phyloP scores from a whole-genome alignment of 2,888 invertebrate species.

The Amiota minor region DNA sequence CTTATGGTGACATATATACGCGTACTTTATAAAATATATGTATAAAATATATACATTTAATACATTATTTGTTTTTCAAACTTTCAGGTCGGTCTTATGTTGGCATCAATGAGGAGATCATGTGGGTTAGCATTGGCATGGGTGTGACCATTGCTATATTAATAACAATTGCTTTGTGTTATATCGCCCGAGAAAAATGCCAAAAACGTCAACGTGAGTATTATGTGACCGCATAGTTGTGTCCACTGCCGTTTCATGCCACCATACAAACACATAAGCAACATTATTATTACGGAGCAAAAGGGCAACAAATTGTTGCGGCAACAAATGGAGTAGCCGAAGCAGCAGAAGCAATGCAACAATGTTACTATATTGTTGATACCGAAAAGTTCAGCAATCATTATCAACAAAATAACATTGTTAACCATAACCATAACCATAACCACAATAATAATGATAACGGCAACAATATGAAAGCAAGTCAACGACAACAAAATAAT shows the following conservation, averaged over 20 bases:
- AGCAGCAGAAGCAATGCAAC: constrained; percentile 15
- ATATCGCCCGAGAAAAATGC: constrained; percentile 87
- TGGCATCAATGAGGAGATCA: constrained; percentile 90
- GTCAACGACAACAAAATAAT: not conserved
- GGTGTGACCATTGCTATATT: constrained; percentile 81
- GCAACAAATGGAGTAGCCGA: not conserved
- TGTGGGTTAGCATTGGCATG: constrained; percentile 88
- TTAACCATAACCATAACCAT: not conserved
- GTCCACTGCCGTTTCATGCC: constrained; percentile 52
- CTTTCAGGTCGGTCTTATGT: constrained; percentile 83
- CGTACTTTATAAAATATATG: not conserved
- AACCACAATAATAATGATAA: constrained; percentile 25
- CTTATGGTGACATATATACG: not conserved
- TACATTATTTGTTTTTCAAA: not conserved
- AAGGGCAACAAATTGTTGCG: constrained; percentile 12
- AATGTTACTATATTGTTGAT: constrained; percentile 31
- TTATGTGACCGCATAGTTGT: constrained; percentile 80
- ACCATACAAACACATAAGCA: not conserved
- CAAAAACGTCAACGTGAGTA: constrained; percentile 83
- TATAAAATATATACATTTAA: too few relatives aligned
- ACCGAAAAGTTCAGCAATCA: constrained; percentile 29
- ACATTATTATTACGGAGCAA: constrained; percentile 24
- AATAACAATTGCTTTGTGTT: constrained; percentile 87
- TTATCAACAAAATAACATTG: not conserved
- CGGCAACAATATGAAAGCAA: not conserved